Evolutionary conservation across 2,888 invertebrate species (phyloP), one percentile per base, ranked within the genome.

Genomic region (Drosophila tripunctata): DNA sequence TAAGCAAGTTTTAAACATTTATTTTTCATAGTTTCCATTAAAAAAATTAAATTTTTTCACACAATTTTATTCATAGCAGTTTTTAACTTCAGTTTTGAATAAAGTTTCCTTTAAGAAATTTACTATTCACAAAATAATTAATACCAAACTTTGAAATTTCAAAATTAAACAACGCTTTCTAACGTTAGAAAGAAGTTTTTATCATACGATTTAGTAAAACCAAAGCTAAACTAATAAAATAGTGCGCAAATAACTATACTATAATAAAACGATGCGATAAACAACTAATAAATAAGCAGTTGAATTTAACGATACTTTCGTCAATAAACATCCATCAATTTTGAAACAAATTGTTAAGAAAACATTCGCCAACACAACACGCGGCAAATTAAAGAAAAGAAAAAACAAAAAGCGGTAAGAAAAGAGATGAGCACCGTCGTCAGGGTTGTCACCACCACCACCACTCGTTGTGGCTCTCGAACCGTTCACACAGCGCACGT

Each of bases 401-500:
- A 21, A 43, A 22, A 17, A 43, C 48, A 47, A 30, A 58, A 38
- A 36, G n/a, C 14, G 21, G 5, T 10, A 36, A 10, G 8, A n/a
- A 36, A 15, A 36, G n/a, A 36, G 48, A 48, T 48, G 48, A 48
- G 48, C 27, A 27, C 47, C 21, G 21, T 33, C 21, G 21, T 21
- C 22, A 22, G 24, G 4, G 15, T 7, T 35, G 48, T 24, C 36
- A 36, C 12, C 36, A 35, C 24, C 24, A 35, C 22, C 36, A 36
- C 12, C 36, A 35, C 24, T 43, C 27, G 43, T 27, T 15, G 43
- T 43, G 43, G 24, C 15, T 27, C 24, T 54, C 21, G 48, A 35
- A 44, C 27, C 36, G 74, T 55, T 55, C 54, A 55, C 54, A 55
- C 60, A 58, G 61, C 75, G 71, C 86, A 79, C 79, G 72, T 68